Base-by-base conservation (phyloP, 2,888 invertebrate species). In the Diaperis boleti region DNA sequence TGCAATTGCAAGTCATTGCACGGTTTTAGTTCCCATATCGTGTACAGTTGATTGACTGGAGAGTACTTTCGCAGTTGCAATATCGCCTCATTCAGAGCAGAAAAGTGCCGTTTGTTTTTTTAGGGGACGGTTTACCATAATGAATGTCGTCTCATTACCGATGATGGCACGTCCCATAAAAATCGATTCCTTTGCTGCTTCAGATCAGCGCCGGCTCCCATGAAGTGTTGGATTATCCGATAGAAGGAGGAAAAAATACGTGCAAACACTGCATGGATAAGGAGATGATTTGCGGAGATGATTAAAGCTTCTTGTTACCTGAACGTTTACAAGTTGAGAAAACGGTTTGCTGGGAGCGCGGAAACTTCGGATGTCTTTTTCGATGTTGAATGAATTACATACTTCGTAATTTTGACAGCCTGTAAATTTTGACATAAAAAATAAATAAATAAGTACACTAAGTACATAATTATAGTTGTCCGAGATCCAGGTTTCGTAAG, bases 1-100 rank as follows among this genome's bases (percentile, higher is more conserved):
- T 57, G 57, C 57, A 57, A 17, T 45, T 57, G 57, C 57, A 57
- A 57, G 57, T 57, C 57, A 57, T 57, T 57, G 57, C 57, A 57
- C 45, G 45, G 57, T 45, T 57, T 37, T 26, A 13, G 45, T 57
- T 57, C 57, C 57, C 57, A 57, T 57, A 57, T 57, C 57, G 57
- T 57, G 57, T 37, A 57, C 57, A 57, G 57, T 57, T 57, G 57
- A 57, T 57, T 57, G 57, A 57, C 45, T 57, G 57, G 31, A 20
- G 45, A 45, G 57, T 26, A 45, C 54, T 54, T 54, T 54, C 54
- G 54, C 52, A 54, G 41, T 54, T 54, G 54, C 54, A 54, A 54
- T 54, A 54, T 54, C 54, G 47, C 45, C 37, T 57, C 57, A 57
- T 57, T 57, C 47, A 57, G 57, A 57, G 57, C 57, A 57, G 45